Conservation (phyloP, 2,113 vertebrate genomes). For the Sylvilagus bachmani region DNA sequence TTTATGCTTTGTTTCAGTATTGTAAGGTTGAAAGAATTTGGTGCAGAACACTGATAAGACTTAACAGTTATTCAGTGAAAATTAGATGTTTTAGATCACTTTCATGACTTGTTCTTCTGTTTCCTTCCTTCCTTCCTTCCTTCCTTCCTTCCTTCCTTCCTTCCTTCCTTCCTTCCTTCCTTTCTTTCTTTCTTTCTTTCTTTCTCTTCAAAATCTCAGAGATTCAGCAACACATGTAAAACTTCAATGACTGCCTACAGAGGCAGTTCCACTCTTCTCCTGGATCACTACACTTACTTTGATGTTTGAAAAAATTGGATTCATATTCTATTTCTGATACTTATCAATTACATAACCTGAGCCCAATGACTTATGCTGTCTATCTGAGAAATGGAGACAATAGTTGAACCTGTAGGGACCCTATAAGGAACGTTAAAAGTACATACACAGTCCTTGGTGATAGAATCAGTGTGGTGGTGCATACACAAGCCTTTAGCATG, state of each 20-base stretch:
- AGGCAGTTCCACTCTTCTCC: neutral
- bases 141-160: no score
- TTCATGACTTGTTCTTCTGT: neutral
- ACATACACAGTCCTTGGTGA: neutral
- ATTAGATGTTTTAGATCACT: neutral
- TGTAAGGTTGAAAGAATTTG: neutral
- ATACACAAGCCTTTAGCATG: neutral
- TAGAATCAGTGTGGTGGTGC: neutral
- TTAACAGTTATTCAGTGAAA: neutral
- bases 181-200: no score
- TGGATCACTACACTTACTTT: neutral
- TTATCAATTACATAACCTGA: neutral
- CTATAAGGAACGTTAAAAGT: neutral
- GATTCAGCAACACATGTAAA: neutral
- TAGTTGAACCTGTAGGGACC: neutral
- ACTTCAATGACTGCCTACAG: neutral
- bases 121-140: neutral
- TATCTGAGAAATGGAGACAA: neutral
- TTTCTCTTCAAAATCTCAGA: constrained; percentile 9
- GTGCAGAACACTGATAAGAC: neutral
- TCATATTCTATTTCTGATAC: neutral
- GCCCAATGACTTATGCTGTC: neutral
- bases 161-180: no score
- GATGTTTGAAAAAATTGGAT: neutral
- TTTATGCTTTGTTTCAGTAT: neutral